Evolutionary conservation across 2,113 vertebrate genomes (phyloP).

Genomic region (Montifringilla adamsi): DNA sequence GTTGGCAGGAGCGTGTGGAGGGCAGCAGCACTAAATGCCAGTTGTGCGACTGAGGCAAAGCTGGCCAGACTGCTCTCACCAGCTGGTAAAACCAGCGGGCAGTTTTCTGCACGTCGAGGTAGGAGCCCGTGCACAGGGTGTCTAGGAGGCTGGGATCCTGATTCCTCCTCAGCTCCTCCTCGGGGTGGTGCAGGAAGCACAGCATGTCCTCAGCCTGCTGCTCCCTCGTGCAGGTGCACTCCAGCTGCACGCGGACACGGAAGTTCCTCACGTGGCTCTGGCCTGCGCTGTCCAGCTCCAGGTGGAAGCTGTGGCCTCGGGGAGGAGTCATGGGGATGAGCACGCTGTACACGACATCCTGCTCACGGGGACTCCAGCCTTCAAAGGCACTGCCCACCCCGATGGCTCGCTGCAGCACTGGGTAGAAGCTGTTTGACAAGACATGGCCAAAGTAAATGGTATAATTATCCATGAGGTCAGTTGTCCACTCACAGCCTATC

Average conservation of each 20-base stretch:
- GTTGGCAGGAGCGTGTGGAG: not conserved
- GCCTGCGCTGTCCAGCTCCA: not conserved
- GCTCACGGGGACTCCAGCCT: not conserved
- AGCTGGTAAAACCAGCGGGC: not conserved
- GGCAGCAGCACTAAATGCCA: not conserved
- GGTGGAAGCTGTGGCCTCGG: not conserved
- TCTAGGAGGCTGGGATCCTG: not conserved
- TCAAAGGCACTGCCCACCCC: not conserved
- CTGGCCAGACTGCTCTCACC: not conserved
- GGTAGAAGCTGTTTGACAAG: not conserved
- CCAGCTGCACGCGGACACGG: not conserved
- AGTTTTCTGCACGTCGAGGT: not conserved
- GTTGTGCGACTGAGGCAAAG: not conserved
- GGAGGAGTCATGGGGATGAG: not conserved
- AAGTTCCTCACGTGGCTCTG: not conserved
- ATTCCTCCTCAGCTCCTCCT: not conserved
- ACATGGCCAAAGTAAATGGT: fast-evolving
- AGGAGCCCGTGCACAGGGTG: not conserved
- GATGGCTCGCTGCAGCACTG: not conserved
- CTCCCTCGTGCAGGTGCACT: not conserved
- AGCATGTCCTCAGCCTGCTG: not conserved
- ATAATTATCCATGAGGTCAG: not conserved
- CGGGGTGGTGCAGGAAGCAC: not conserved
- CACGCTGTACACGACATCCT: not conserved
- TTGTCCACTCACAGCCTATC: not conserved